Conservation (phyloP, 2,113 vertebrate species). For the Cavia aperea region DNA sequence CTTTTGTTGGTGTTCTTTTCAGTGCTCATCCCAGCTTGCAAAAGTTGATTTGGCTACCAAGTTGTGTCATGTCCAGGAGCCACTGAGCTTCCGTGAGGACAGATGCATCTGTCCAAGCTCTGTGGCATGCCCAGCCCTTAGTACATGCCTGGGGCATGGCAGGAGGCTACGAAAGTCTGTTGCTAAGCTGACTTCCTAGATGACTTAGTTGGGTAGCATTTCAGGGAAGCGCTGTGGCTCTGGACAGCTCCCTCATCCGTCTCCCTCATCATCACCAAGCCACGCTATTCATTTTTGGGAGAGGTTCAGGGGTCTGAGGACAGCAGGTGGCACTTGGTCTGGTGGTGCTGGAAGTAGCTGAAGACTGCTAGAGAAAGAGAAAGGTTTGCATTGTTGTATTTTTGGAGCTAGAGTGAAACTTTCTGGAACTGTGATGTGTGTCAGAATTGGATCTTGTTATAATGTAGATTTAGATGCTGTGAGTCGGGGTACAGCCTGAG, state of each 20-base stretch:
- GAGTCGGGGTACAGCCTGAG: neutral
- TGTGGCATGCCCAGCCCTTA: neutral
- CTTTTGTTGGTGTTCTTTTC: neutral
- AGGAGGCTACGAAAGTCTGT: neutral
- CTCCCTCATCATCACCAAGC: too few relatives aligned
- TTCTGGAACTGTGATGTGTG: neutral
- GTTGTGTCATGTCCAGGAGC: neutral
- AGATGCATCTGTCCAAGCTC: rapidly evolving
- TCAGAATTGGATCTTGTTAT: neutral
- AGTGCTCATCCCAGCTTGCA: too few relatives aligned
- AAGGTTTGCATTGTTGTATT: neutral
- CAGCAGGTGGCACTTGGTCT: neutral
- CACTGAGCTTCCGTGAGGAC: neutral
- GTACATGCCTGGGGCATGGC: neutral
- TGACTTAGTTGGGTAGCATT: neutral
- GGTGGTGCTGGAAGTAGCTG: neutral
- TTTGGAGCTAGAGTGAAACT: neutral
- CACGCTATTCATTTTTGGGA: neutral
- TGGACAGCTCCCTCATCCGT: neutral
- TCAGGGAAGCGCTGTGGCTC: neutral
- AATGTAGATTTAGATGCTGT: neutral
- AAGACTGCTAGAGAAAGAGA: neutral
- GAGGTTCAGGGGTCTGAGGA: rapidly evolving
- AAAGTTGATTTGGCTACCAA: neutral
- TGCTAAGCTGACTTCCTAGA: neutral